Conservation (phyloP, 2,113 vertebrate species). For the Hyperoodon ampullatus region DNA sequence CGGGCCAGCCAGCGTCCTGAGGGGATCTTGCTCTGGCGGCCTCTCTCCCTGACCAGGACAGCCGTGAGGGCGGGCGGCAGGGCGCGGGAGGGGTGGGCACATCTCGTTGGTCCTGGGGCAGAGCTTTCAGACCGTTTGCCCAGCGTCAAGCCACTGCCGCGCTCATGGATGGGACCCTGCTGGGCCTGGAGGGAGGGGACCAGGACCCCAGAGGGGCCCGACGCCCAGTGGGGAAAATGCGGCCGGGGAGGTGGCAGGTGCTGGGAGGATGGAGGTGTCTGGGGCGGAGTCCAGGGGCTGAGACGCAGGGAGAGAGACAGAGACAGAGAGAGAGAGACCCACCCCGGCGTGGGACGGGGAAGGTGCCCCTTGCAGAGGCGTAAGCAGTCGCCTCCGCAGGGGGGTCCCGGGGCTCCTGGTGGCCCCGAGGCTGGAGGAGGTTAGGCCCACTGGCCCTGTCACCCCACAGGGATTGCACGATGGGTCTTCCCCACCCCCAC, state of each 20-base stretch:
- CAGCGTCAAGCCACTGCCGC: fast-evolving
- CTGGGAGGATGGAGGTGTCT: not conserved
- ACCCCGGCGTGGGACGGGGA: fast-evolving
- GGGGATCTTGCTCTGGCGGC: not conserved
- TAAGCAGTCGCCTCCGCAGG: not conserved
- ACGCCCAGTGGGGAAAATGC: fast-evolving
- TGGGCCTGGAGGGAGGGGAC: not conserved
- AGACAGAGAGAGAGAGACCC: not conserved
- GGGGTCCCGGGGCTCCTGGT: no score
- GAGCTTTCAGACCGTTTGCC: not conserved
- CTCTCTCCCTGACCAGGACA: no score
- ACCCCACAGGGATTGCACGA: not conserved
- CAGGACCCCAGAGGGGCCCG: no score
- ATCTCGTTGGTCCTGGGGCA: not conserved
- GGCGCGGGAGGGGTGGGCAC: fast-evolving
- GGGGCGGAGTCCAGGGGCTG: no score
- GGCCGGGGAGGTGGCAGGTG: not conserved
- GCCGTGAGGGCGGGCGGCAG: not conserved
- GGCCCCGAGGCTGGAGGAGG: fast-evolving
- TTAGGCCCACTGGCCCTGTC: not conserved
- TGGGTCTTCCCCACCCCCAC: not conserved
- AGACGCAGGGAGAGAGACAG: fast-evolving
- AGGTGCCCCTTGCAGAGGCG: not conserved
- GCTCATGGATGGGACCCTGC: not conserved
- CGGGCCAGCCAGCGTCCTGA: fast-evolving